Evolutionary conservation across 2,797 vertebrate species (phyloP), one percentile per base, ranked within the genome.

Genomic region (Poeciliopsis infans): DNA sequence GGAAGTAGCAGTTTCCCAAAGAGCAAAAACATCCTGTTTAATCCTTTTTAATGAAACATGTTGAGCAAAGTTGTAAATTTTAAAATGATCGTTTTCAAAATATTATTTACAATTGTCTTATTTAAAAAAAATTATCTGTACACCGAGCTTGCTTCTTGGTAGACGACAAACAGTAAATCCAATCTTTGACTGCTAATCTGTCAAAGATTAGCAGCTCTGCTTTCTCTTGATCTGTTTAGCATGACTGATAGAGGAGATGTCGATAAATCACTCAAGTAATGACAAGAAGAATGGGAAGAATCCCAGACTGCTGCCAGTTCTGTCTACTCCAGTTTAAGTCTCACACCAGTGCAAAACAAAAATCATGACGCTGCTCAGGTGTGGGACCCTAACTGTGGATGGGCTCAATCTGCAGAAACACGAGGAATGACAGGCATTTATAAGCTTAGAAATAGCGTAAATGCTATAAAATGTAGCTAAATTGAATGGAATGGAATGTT

Each of bases 321-420:
- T 90, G 95, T 94, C 92, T 84, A 80, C 92, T 91, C 89, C 96
- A 90, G 95, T 96, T 95, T 96, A 96, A 96, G 96, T 96, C 96
- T 96, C 96, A 96, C 96, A 96, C 95, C 96, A 96, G 95, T 96
- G 96, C 96, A 96, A 96, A 96, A 96, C 96, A 96, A 95, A 95
- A 91, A 81, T 90, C 75, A 92, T 95, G 95, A 94, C 92, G 96
- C 95, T 96, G 96, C 96, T 96, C 96, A 94, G 96, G 96, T 96
- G 95, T 96, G 96, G 92, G 96, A 96, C 95, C 93, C 94, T 93
- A 95, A 96, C 95, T 94, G 96, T 93, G 94, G 89, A 82, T 87
- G 94, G 91, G 88, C 43, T 82, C 36, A 13, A 25, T 87, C 91
- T 80, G 72, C 95, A 77, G 64, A 80, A 71, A 33, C 47, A 8